These are phyloP conservation scores for Hylaeus volcanicus DNA, from an alignment of 1,140 invertebrate genomes.

Conservation along the genomic window DNA sequence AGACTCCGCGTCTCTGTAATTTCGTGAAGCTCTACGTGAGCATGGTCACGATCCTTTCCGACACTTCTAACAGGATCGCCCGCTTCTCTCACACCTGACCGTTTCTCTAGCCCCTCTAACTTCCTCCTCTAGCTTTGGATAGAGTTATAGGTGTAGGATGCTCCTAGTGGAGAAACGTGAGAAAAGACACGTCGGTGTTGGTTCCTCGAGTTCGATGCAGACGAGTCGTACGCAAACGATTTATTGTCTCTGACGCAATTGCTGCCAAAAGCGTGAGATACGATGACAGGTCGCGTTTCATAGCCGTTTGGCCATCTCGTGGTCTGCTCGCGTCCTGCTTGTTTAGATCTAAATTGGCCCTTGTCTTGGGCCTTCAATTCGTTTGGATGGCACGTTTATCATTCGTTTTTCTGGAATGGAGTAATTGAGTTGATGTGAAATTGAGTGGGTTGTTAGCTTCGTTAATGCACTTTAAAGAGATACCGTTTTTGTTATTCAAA, in stretches of 20 bases:
- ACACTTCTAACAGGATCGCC: background rate
- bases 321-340: too few relatives aligned
- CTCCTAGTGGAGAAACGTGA: background rate
- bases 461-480: too few relatives aligned
- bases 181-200: background rate
- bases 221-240: background rate
- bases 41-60: conserved; percentile 19
- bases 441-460: too few relatives aligned
- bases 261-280: background rate
- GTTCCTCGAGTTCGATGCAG: background rate
- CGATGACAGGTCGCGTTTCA: background rate
- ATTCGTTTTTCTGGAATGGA: too few relatives aligned
- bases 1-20: background rate
- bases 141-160: too few relatives aligned
- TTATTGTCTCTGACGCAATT: background rate
- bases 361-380: too few relatives aligned
- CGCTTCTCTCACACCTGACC: background rate
- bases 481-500: too few relatives aligned
- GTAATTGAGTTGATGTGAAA: too few relatives aligned
- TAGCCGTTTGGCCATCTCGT: background rate
- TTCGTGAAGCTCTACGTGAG: conserved; percentile 5
- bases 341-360: background rate
- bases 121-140: background rate
- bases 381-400: too few relatives aligned
- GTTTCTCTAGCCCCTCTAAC: background rate